Percentiles rank a stretch among this genome's conserved stretches.
Evolutionary conservation across 2,797 vertebrate species (phyloP).

Genomic region (Cuculus canorus): DNA sequence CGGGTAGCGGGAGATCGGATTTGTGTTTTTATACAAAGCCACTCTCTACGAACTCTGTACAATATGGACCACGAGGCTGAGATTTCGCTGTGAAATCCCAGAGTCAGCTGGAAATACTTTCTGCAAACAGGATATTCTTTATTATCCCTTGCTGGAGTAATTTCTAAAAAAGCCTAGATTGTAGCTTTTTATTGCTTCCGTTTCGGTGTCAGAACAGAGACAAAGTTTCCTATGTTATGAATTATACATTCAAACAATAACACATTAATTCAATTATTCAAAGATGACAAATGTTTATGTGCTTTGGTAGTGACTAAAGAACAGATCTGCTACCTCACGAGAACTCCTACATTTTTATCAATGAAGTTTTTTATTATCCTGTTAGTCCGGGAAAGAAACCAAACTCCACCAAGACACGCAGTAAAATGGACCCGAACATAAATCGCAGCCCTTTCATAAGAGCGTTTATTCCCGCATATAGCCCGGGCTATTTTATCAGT

Average conservation of each 20-base stretch:
- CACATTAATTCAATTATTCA: conserved; percentile 84
- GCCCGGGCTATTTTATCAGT: conserved; percentile 83
- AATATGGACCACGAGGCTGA: background rate
- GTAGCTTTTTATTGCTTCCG: conserved; percentile 71
- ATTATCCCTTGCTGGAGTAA: conserved; percentile 36
- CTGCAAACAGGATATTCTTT: conserved; percentile 56
- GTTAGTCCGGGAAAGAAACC: conserved; percentile 49
- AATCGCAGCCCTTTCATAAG: conserved; percentile 63
- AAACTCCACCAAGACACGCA: conserved; percentile 28
- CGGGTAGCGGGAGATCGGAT: background rate
- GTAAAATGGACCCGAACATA: conserved; percentile 53
- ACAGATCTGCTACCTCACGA: conserved; percentile 65
- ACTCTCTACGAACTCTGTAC: background rate
- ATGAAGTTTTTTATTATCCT: conserved; percentile 67
- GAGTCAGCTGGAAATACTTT: conserved; percentile 42
- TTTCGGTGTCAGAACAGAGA: conserved; percentile 74
- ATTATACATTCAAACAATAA: conserved; percentile 85
- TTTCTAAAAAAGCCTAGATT: conserved; percentile 13
- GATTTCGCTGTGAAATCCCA: background rate
- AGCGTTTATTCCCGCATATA: conserved; percentile 75
- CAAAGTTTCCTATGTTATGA: conserved; percentile 81
- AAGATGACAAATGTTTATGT: conserved; percentile 83
- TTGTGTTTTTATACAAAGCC: background rate
- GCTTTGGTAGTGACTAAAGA: conserved; percentile 73
- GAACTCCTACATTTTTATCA: conserved; percentile 71